phyloP scores from a whole-genome alignment of 2,113 vertebrate genomes.

The Sminthopsis crassicaudata region DNA sequence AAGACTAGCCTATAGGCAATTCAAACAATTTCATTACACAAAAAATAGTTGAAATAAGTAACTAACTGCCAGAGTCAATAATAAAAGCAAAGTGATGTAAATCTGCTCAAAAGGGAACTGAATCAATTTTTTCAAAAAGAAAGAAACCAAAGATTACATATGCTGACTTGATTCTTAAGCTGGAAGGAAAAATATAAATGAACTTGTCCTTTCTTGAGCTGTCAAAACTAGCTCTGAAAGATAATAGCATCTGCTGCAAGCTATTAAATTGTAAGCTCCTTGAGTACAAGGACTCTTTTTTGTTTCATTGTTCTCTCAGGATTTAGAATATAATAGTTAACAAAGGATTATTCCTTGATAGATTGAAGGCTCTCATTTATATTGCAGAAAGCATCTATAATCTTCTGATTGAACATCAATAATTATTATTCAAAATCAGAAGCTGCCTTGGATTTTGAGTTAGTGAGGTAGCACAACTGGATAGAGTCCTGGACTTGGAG shows the following conservation, averaged over 20 bases:
- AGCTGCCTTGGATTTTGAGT: not conserved
- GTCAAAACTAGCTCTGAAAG: not conserved
- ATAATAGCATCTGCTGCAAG: not conserved
- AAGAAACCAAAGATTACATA: not conserved
- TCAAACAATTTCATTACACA: conserved; percentile 53
- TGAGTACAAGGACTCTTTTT: not conserved
- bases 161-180: conserved; percentile 29
- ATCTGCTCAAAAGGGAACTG: conserved; percentile 63
- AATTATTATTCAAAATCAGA: not conserved
- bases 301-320: not conserved
- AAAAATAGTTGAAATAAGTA: conserved; percentile 65
- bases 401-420: not conserved
- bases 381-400: not conserved
- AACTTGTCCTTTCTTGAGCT: conserved; percentile 2
- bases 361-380: not conserved
- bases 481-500: not conserved
- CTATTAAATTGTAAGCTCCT: not conserved
- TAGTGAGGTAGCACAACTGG: not conserved
- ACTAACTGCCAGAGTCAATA: conserved; percentile 66
- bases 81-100: conserved; percentile 64
- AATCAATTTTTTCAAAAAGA: conserved; percentile 60
- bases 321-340: not conserved
- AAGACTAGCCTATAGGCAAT: conserved; percentile 51
- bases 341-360: not conserved
- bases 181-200: conserved; percentile 38